Conservation (phyloP, 2,888 invertebrate species). For the Scrobipalpa atriplicella region DNA sequence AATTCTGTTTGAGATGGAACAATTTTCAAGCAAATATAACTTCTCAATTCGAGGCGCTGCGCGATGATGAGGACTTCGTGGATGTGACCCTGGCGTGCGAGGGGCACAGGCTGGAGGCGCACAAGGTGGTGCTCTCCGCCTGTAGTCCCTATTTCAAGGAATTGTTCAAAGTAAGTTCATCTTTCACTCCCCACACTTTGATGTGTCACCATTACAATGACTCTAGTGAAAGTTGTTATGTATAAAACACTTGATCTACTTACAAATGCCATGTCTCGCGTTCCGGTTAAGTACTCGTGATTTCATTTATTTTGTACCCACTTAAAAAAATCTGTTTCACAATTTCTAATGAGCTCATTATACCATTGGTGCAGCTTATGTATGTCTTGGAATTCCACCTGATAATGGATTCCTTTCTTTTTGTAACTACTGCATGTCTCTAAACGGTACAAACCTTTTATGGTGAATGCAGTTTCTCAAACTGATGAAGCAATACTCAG, state of each 20-base stretch:
- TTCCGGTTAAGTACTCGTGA: conserved; percentile 83
- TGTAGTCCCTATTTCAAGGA: conserved; percentile 95
- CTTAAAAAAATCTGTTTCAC: conserved; percentile 79
- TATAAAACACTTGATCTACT: conserved; percentile 83
- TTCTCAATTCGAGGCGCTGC: conserved; percentile 92
- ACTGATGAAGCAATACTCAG: conserved; percentile 8
- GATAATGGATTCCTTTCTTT: conserved; percentile 44
- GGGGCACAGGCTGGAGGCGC: conserved; percentile 91
- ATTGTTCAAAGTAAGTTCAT: conserved; percentile 89
- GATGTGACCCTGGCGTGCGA: conserved; percentile 94
- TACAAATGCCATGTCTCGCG: conserved; percentile 83
- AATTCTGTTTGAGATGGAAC: conserved; percentile 95
- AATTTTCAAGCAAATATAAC: conserved; percentile 94
- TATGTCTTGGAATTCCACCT: conserved; percentile 45
- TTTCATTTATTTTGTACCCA: conserved; percentile 81
- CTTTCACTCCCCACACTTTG: conserved; percentile 82
- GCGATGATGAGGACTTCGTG: conserved; percentile 94
- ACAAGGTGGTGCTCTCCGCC: conserved; percentile 93
- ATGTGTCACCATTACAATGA: conserved; percentile 84
- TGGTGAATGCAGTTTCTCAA: conserved; percentile 20
- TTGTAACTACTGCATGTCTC: conserved; percentile 4
- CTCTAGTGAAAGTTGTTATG: conserved; percentile 83
- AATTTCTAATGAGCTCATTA: conserved; percentile 80
- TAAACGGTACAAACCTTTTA: conserved; percentile 15
- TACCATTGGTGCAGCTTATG: conserved; percentile 58